Evolutionary conservation across 2,113 vertebrate species (phyloP).

Genomic region (Hirundichthys speculiger): DNA sequence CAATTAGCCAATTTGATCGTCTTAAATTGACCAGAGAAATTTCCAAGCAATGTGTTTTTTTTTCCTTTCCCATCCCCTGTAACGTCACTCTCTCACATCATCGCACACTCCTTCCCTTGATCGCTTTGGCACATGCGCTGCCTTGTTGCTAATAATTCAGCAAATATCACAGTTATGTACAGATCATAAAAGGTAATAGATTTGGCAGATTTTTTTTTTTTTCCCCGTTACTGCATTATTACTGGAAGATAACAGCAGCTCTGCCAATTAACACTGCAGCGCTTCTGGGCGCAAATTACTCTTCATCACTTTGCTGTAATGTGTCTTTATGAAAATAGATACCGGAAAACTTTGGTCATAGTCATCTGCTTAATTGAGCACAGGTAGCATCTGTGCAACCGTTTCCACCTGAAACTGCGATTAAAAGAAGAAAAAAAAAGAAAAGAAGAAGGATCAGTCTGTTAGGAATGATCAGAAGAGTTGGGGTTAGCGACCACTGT

Average conservation of each 20-base stretch:
- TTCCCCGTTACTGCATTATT: neutral
- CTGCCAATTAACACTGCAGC: conserved; percentile 46
- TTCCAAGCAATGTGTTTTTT: conserved; percentile 38
- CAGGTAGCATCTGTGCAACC: conserved; percentile 39
- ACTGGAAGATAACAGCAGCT: conserved; percentile 35
- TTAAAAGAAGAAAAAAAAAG: too few species aligned
- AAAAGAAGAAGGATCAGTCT: conserved; percentile 20
- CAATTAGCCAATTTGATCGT: conserved; percentile 72
- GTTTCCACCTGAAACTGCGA: conserved; percentile 14
- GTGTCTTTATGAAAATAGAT: conserved; percentile 45
- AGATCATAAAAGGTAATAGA: conserved; percentile 21
- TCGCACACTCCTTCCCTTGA: conserved; percentile 2
- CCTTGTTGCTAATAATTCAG: conserved; percentile 48
- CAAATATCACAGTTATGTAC: conserved; percentile 13
- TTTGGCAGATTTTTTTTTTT: conserved; percentile 12
- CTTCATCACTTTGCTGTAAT: conserved; percentile 43
- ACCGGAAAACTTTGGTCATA: conserved; percentile 35
- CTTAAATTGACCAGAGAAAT: conserved; percentile 64
- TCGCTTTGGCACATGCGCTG: conserved; percentile 30
- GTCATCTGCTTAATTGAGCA: conserved; percentile 18
- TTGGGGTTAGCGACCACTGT: too few species aligned
- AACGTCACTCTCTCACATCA: neutral
- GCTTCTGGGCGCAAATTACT: conserved; percentile 44
- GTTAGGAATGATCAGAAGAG: neutral
- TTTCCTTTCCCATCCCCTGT: neutral